Base-by-base conservation (phyloP, 2,113 vertebrate genomes). In the Perca schrenkii region DNA sequence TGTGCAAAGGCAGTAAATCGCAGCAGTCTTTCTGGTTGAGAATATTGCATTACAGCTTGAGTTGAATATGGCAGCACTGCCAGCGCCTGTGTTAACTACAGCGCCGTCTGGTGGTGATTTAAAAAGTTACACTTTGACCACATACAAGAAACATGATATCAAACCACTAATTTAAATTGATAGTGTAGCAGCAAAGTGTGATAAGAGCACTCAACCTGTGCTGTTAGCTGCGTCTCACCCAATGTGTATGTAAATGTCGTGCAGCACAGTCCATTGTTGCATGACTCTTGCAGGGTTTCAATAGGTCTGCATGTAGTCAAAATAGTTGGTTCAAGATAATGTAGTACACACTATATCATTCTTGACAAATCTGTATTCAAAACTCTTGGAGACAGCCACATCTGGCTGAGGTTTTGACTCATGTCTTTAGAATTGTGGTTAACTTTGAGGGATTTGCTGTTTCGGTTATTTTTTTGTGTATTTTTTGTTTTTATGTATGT, bases 81-180 rank as follows among this genome's bases (percentile, higher is more conserved):
- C 5, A 6, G 10, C 3, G 34, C 3, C 14, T 34, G 19, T 1
- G 4, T 14, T 52, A 3, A 36, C 4, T 12, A 66, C 15, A 12
- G 25, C 62, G 14, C 74, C 61, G 77, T 67, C 78, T 85, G 46
- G 46, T 80, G 83, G 77, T 28, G 46, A 13, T 25, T 60, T 5
- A 15, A 21, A 73, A 21, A n/a, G 4, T 52, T 3, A 36, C 3
- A n/a, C 17, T 1, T 58, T 28, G 16, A 22, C 19, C 6, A 67
- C 40, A 36, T 14, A 13, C 8, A 4, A n/a, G 13, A 22, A 3
- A n/a, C 19, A 16, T 70, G 36, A 13, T 2, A 0, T 31, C 8
- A 47, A 31, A 31, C 17, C 1, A 36, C 22, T 11, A 1, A 19
- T 28, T 28, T 28, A 21, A 11, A 13, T 19, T 19, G 5, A 19